A percentile compares a stretch with the other conserved stretches of the same genome.
Conservation (phyloP, 2,797 vertebrate genomes). For the Caiman crocodilus region DNA sequence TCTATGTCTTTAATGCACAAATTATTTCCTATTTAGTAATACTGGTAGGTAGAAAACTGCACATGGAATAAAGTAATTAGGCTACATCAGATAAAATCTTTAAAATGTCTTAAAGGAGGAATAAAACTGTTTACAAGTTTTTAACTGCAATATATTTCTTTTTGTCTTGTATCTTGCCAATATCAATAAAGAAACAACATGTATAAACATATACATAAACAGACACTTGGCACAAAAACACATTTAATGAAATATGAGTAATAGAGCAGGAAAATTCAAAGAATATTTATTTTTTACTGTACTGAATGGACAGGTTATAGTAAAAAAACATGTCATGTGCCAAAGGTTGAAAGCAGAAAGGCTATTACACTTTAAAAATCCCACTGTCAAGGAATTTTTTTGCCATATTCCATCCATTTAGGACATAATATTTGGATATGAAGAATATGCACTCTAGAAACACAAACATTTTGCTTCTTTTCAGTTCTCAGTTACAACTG, state of each 20-base stretch:
- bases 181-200: slow-evolving; percentile 74
- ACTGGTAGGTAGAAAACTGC: slow-evolving; percentile 34
- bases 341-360: slow-evolving; percentile 54
- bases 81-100: slow-evolving; percentile 57
- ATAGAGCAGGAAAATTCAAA: slow-evolving; percentile 75
- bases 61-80: slow-evolving; percentile 26
- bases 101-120: slow-evolving; percentile 52
- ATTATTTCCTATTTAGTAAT: slow-evolving; percentile 19
- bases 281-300: slow-evolving; percentile 77
- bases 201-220: slow-evolving; percentile 75
- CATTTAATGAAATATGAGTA: slow-evolving; percentile 72
- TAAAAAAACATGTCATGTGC: slow-evolving; percentile 50
- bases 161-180: slow-evolving; percentile 71
- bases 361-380: background rate
- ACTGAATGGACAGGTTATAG: slow-evolving; percentile 58
- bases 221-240: slow-evolving; percentile 71
- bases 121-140: slow-evolving; percentile 77
- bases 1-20: background rate
- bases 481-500: slow-evolving; percentile 63
- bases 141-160: slow-evolving; percentile 67
- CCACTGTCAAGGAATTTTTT: background rate
- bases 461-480: slow-evolving; percentile 73
- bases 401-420: background rate
- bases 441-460: slow-evolving; percentile 57
- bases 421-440: slow-evolving; percentile 38